Percentiles rank a stretch among this genome's conserved stretches.
Evolutionary conservation across 1,140 invertebrate genomes (phyloP).

Genomic region (Drosophila kohkoa): DNA sequence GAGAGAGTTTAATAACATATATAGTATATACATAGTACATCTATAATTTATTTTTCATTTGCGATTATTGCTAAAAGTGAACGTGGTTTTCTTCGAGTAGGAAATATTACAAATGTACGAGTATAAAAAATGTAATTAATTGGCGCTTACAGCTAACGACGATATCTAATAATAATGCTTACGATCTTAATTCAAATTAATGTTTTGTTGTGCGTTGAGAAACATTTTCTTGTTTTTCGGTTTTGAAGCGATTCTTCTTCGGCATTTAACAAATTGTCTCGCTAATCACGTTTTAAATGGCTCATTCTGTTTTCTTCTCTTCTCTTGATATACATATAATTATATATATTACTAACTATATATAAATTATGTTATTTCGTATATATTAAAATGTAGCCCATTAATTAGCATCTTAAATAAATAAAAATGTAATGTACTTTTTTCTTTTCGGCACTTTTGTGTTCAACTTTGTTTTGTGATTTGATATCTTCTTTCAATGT

Average conservation of each 20-base stretch:
- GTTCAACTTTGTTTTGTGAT: slow-evolving; percentile 12
- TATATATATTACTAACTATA: no score
- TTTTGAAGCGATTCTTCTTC: no score
- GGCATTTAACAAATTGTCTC: no score
- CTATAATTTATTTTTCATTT: slow-evolving; percentile 32
- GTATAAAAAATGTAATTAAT: slow-evolving; percentile 44
- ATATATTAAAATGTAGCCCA: background rate
- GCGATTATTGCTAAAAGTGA: slow-evolving; percentile 37
- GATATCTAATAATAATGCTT: background rate
- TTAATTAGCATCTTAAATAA: slow-evolving; percentile 27
- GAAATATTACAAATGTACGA: slow-evolving; percentile 31
- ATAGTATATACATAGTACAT: slow-evolving; percentile 21
- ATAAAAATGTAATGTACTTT: slow-evolving; percentile 33
- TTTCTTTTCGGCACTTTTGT: slow-evolving; percentile 50
- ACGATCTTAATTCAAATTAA: no score
- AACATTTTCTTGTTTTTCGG: background rate
- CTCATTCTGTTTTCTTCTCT: background rate
- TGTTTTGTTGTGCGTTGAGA: slow-evolving; percentile 28
- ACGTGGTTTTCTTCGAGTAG: slow-evolving; percentile 24
- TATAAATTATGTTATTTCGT: background rate
- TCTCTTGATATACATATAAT: background rate
- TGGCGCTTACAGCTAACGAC: slow-evolving; percentile 29
- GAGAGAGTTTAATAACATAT: background rate
- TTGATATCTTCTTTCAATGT: slow-evolving; percentile 44
- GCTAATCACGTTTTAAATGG: slow-evolving; percentile 4